Percentiles rank a stretch among this genome's conserved stretches.
These are phyloP conservation scores for Actinemys pallida DNA, from an alignment of 2,113 vertebrate species.

Conservation along the genomic window DNA sequence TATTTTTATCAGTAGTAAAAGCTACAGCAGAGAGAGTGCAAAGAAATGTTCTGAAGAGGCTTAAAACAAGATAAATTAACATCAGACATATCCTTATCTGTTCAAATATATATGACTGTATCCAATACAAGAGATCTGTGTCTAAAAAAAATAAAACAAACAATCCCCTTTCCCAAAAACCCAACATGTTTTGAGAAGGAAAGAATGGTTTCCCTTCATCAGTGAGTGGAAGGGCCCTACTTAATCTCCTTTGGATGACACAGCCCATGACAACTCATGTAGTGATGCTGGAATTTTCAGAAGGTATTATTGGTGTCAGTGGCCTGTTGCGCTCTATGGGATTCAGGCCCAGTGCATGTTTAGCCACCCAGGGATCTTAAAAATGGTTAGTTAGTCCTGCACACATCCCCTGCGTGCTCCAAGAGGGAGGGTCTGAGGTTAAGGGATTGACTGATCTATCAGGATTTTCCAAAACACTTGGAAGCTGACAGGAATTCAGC, in stretches of 20 bases:
- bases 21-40: slow-evolving; percentile 17
- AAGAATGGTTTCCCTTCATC: not conserved
- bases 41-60: not conserved
- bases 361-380: not conserved
- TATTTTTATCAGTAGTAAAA: slow-evolving; percentile 59
- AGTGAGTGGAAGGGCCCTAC: not conserved
- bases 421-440: not conserved
- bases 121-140: not conserved
- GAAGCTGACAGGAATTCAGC: not conserved
- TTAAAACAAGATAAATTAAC: not conserved
- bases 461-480: not conserved
- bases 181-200: no score
- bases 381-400: not conserved
- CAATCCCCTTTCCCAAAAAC: no score
- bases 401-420: not conserved
- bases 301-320: not conserved
- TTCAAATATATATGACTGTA: not conserved
- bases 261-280: not conserved
- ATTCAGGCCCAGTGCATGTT: not conserved
- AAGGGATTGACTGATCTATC: not conserved
- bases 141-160: no score
- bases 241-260: not conserved
- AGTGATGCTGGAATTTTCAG: not conserved
- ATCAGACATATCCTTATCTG: not conserved
- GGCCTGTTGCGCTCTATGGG: not conserved